These are phyloP conservation scores for Erythrocercus mccallii DNA, from an alignment of 2,113 vertebrate species.

Conservation along the genomic window DNA sequence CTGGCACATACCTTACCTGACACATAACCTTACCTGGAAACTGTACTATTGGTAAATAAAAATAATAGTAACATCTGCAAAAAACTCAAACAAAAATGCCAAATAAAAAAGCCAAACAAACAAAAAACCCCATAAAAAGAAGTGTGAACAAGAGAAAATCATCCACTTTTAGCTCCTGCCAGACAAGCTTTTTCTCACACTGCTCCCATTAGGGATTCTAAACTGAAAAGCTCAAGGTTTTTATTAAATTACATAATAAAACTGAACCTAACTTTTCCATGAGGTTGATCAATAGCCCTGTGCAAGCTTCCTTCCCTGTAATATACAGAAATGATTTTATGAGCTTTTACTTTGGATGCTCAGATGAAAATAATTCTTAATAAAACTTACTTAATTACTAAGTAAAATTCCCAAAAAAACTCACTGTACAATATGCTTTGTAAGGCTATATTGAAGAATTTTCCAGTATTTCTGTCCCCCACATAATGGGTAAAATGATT, in stretches of 20 bases:
- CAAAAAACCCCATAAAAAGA: background rate
- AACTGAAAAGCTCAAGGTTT: background rate
- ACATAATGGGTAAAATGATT: background rate
- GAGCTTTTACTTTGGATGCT: background rate
- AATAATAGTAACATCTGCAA: background rate
- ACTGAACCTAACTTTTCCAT: background rate
- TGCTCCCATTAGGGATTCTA: background rate
- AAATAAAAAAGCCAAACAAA: background rate
- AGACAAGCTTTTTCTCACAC: background rate
- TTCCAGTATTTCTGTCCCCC: background rate
- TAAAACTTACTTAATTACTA: background rate
- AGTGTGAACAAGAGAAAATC: background rate
- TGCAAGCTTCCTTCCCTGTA: background rate
- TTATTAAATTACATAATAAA: background rate
- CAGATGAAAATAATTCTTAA: background rate
- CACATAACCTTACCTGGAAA: background rate
- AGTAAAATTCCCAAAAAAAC: background rate
- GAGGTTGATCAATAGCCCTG: background rate
- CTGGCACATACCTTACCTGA: background rate
- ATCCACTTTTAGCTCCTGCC: background rate
- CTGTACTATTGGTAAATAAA: background rate
- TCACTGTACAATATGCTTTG: fast-evolving
- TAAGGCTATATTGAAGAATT: background rate
- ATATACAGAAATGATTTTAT: background rate
- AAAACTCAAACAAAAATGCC: background rate